phyloP scores from a whole-genome alignment of 2,888 invertebrate species.

The Drosophila prostipennis region DNA sequence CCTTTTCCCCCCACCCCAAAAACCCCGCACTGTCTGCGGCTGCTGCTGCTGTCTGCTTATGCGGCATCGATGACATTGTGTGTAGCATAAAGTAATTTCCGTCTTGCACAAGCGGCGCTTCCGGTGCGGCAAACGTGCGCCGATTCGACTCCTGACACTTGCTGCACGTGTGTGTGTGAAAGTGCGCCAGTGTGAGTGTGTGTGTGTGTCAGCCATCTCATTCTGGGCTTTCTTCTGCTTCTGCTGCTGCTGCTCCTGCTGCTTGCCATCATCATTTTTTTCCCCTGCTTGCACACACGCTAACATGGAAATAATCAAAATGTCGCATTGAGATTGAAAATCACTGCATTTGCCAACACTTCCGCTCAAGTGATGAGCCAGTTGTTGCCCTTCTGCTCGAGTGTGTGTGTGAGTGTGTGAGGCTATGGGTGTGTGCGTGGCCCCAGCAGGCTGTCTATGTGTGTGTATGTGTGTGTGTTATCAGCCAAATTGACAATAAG shows the following conservation, averaged over 20 bases:
- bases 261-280: constrained; percentile 48
- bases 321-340: constrained; percentile 80
- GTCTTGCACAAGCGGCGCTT: constrained; percentile 80
- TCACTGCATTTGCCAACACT: constrained; percentile 80
- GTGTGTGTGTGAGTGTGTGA: constrained; percentile 8
- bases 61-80: constrained; percentile 82
- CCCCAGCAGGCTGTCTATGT: constrained; percentile 5
- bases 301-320: constrained; percentile 80
- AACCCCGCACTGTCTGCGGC: constrained; percentile 24
- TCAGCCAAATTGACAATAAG: constrained; percentile 79
- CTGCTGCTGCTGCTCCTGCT: constrained; percentile 21
- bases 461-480: constrained; percentile 65
- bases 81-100: constrained; percentile 81
- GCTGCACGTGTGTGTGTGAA: constrained; percentile 59
- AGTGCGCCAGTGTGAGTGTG: constrained; percentile 22
- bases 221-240: constrained; percentile 49
- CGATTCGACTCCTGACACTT: constrained; percentile 69
- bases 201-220: constrained; percentile 54
- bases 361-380: constrained; percentile 79
- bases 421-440: constrained; percentile 7
- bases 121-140: constrained; percentile 80
- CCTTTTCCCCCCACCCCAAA: neutral
- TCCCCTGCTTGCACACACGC: constrained; percentile 58
- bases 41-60: constrained; percentile 66
- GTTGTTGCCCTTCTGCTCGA: constrained; percentile 57